A percentile compares a stretch with the other conserved stretches of the same genome.
Evolutionary conservation across 2,113 vertebrate species (phyloP).

Genomic region (Cettia cetti): DNA sequence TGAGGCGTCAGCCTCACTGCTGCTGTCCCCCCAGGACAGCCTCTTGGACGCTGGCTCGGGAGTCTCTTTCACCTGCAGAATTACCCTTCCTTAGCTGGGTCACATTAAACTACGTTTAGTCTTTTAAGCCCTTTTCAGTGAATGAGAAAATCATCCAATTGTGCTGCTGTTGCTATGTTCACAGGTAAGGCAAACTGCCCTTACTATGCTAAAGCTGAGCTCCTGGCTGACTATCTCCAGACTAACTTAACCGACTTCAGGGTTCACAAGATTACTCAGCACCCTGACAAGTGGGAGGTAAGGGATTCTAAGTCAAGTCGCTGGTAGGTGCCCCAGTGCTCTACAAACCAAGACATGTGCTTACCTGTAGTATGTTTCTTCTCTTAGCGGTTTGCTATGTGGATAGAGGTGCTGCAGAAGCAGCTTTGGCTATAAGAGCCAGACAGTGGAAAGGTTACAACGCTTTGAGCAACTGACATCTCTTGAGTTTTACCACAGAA

Average conservation of each 20-base stretch:
- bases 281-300: slow-evolving; percentile 88
- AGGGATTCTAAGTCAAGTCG: background rate
- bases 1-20: background rate
- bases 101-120: background rate
- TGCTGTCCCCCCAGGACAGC: background rate
- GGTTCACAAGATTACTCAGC: slow-evolving; percentile 82
- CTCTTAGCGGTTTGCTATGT: background rate
- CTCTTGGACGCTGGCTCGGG: background rate
- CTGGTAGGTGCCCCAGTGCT: background rate
- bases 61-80: background rate
- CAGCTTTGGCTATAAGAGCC: background rate
- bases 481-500: background rate
- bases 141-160: background rate
- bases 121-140: background rate
- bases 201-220: slow-evolving; percentile 87
- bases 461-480: background rate
- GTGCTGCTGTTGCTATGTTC: background rate
- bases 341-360: background rate
- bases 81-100: background rate
- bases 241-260: slow-evolving; percentile 82
- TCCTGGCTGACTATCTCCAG: slow-evolving; percentile 84
- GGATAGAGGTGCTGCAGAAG: background rate
- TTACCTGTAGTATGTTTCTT: background rate
- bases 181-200: slow-evolving; percentile 87
- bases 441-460: background rate